Percentiles rank a stretch among this genome's conserved stretches.
Evolutionary conservation across 2,113 vertebrate genomes (phyloP).

Genomic region (Alligator sinensis): DNA sequence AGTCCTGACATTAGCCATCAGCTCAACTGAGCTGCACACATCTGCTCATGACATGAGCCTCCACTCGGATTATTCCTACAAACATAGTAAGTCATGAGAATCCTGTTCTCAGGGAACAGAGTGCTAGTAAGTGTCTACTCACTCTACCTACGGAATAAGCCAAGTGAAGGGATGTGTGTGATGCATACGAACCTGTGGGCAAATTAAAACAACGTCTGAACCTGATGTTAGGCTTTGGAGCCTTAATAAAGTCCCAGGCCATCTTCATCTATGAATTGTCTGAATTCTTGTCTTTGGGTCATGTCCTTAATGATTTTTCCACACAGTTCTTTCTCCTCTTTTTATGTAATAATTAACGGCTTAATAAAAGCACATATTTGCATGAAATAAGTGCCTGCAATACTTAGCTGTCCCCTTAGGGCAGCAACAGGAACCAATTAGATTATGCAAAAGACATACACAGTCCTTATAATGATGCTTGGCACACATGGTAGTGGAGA

Average conservation of each 20-base stretch:
- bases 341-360: background rate
- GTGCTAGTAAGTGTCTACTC: background rate
- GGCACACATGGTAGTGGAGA: background rate
- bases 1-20: conserved; percentile 1
- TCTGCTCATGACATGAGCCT: background rate
- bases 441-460: background rate
- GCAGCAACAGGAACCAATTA: background rate
- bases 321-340: background rate
- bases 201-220: conserved; percentile 20
- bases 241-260: conserved; percentile 7
- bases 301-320: background rate
- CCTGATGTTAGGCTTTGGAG: conserved; percentile 59
- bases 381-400: background rate
- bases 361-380: background rate
- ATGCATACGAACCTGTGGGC: conserved; percentile 17
- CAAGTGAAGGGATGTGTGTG: background rate
- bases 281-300: conserved; percentile 19
- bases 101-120: conserved; percentile 51
- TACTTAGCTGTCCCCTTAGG: background rate
- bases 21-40: background rate
- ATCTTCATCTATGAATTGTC: conserved; percentile 56
- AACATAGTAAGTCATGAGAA: conserved; percentile 37
- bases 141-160: background rate
- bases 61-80: background rate
- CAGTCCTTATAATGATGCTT: background rate